Conservation (phyloP, 1,140 invertebrate genomes). For the Cydia amplana region DNA sequence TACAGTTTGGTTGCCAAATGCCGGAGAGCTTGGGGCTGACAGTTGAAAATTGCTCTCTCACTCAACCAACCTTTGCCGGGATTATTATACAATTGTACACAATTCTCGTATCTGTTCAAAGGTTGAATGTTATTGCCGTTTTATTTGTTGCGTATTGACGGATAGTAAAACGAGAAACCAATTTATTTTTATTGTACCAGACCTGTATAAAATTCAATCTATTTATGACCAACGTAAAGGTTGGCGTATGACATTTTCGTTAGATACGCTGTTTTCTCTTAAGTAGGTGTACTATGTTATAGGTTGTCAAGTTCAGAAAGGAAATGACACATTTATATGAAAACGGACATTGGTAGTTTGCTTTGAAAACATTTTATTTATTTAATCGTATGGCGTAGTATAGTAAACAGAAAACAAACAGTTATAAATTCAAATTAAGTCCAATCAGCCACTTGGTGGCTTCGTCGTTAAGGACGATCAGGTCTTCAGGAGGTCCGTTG, state of each 20-base stretch:
- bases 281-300: background rate
- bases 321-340: background rate
- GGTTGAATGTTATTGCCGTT: conserved; percentile 59
- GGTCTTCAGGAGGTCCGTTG: too few species aligned
- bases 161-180: conserved; percentile 70
- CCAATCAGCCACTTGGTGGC: too few species aligned
- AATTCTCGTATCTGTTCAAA: conserved; percentile 46
- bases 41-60: conserved; percentile 70
- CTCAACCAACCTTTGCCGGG: conserved; percentile 51
- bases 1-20: conserved; percentile 74
- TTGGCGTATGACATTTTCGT: conserved; percentile 34
- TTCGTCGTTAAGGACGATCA: too few species aligned
- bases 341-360: background rate
- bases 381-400: too few species aligned
- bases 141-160: conserved; percentile 71
- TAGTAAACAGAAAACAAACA: too few species aligned
- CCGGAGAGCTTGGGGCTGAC: conserved; percentile 61
- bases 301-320: background rate
- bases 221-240: conserved; percentile 66
- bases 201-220: conserved; percentile 71
- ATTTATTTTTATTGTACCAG: conserved; percentile 75
- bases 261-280: conserved; percentile 27
- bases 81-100: conserved; percentile 58
- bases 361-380: background rate
- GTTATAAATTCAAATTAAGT: too few species aligned